These are phyloP conservation scores for Crocallis elinguaria DNA, from an alignment of 2,888 invertebrate genomes.

Conservation along the genomic window DNA sequence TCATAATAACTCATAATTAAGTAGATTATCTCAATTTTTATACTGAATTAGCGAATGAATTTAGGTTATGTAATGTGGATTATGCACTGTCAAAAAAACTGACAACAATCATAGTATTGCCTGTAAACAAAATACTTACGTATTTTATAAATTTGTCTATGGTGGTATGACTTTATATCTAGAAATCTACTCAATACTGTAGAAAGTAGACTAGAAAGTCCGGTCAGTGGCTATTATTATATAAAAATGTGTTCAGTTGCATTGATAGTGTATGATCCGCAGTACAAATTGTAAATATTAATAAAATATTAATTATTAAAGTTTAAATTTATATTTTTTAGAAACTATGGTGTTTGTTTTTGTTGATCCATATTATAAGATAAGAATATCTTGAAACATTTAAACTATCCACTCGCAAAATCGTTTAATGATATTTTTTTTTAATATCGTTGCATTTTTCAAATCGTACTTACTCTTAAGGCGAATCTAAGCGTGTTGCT, in stretches of 20 bases:
- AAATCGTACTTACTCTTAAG: too few relatives aligned
- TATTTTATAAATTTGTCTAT: too few relatives aligned
- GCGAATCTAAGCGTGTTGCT: too few relatives aligned
- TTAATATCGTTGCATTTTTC: too few relatives aligned
- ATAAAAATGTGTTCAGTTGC: not conserved
- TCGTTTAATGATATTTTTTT: too few relatives aligned
- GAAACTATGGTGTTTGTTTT: conserved; percentile 14
- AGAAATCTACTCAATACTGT: not conserved
- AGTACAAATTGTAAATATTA: conserved; percentile 7
- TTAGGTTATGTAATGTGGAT: not conserved
- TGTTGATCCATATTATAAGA: conserved; percentile 11
- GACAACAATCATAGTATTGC: not conserved
- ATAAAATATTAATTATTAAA: not conserved
- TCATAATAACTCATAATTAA: not conserved
- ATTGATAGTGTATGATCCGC: not conserved
- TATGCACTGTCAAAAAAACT: not conserved
- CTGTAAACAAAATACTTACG: too few relatives aligned
- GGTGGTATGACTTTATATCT: too few relatives aligned
- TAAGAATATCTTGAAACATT: too few relatives aligned
- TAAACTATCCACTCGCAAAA: too few relatives aligned
- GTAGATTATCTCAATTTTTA: conserved; percentile 2
- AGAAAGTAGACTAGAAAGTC: not conserved
- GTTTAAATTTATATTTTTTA: not conserved
- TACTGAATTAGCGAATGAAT: conserved; percentile 6
- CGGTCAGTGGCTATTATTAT: too few relatives aligned